Percentiles rank a stretch among this genome's conserved stretches.
Evolutionary conservation across 2,888 invertebrate genomes (phyloP).

Genomic region (Mechanitis messenoides): DNA sequence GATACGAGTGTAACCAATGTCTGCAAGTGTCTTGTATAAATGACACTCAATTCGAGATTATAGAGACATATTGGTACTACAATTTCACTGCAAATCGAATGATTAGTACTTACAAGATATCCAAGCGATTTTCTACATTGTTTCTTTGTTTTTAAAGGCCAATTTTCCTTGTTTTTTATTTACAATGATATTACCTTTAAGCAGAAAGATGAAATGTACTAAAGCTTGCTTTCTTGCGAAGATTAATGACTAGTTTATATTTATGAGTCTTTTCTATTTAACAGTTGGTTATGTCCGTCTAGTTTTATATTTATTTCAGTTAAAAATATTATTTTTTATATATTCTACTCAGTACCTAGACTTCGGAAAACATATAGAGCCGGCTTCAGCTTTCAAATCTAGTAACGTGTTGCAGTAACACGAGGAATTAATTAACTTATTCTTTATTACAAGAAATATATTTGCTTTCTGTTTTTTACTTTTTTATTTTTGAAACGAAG

Average conservation of each 20-base stretch:
- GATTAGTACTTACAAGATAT: background rate
- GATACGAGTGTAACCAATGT: background rate
- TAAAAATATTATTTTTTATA: no score
- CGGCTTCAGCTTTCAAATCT: no score
- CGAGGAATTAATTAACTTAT: no score
- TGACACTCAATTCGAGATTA: constrained; percentile 5
- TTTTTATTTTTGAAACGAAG: no score
- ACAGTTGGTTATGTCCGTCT: constrained; percentile 1
- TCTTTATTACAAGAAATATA: no score
- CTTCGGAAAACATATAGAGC: no score
- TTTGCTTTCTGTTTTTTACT: no score
- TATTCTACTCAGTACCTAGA: no score
- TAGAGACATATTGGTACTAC: background rate
- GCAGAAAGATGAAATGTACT: no score
- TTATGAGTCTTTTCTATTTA: background rate
- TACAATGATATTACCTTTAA: background rate
- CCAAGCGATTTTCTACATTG: background rate
- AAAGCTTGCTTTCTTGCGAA: constrained; percentile 1
- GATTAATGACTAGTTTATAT: constrained; percentile 1
- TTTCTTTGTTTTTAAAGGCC: background rate
- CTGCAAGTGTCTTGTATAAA: constrained; percentile 1
- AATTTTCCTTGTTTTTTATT: background rate
- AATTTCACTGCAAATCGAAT: constrained; percentile 2
- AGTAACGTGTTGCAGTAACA: no score
- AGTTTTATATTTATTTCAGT: no score